Base-by-base conservation (phyloP, 2,888 invertebrate species). In the Cosmopolites sordidus region DNA sequence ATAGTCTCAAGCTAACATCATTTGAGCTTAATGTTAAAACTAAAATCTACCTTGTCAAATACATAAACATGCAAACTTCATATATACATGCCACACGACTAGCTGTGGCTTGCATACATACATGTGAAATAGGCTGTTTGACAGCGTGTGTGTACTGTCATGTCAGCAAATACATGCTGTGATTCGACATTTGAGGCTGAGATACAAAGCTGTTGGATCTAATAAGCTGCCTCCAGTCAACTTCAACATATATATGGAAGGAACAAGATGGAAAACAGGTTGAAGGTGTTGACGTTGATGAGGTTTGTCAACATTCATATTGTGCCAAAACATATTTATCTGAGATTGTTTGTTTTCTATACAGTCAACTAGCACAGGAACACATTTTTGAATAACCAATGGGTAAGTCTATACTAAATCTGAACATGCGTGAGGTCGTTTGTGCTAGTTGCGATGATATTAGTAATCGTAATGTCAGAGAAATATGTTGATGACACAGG, bases 101-200 rank as follows among this genome's bases (percentile, higher is more conserved):
- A 59, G 66, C 68, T 66, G 70, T 71, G 71, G 70, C 68, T 61
- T 51, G 69, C 69, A 70, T 70, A 71, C 69, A 70, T 69, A 70
- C 70, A 70, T 62, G 69, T 69, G 66, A 33, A 33, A 33, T 33
- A n/a, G n/a, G 33, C 33, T 33, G 33, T 33, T 33, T 12, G 33
- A 33, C 33, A 33, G 27, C 9, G 33, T 33, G 33, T 33, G 5
- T 33, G n/a, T 33, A 33, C 33, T 33, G 33, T 12, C 33, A 33
- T 2, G 33, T 33, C 33, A 33, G 33, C 33, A 33, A 33, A 33
- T 33, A 68, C 69, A 73, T 73, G 73, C 73, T 70, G 69, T 72
- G 71, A 72, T 42, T 33, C 43, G 29, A 41, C 17, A 29, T 40
- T 29, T 39, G 16, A 40, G 41, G 44, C 43, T 42, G 52, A 33